Base-by-base conservation (phyloP, 1,140 invertebrate genomes). In the Nasonia giraulti region DNA sequence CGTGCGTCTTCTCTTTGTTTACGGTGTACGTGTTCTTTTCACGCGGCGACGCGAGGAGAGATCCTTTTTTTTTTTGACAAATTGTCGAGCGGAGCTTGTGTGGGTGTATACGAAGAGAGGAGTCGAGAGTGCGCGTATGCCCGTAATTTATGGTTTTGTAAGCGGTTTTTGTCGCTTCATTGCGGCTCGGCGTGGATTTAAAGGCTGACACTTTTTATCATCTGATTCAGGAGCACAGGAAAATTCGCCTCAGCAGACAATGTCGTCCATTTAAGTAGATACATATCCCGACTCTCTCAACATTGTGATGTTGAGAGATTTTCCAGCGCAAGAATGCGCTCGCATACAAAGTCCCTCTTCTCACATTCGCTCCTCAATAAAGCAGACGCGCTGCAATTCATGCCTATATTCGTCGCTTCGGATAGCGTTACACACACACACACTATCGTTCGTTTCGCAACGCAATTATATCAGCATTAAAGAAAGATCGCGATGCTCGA, bases 31-130 rank as follows among this genome's bases (percentile, higher is more conserved):
- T 7, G 14, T 10, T 2, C 17, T 47, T 78, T 47, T 79, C 33
- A 20, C n/a, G 17, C n/a, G 17, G 8, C 55, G 23, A 10, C 23
- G 2, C 0, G n/a, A 7, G 66, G 7, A 23, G 20, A 68, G 8
- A 69, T n/a, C n/a, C 20, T 80, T 71, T 69, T 71, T 40, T n/a
- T n/a, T 23, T 68, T 80, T 47, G 33, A 69, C 68, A 71, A 80
- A 80, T 80, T 40, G 0, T 27, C 27, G 62, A 71, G 20, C 10
- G 3, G 8, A 68, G 10, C 17, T 7, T 50, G 11, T 68, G 23
- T 40, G 80, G 12, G 44, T 44, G 12, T 44, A 23, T 33, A 33
- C 5, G 33, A 27, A 10, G 37, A 31, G 3, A 8, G 12, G 20
- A n/a, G 6, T 47, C 1, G 10, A 80, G 37, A 55, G 50, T 1